A percentile compares a stretch with the other conserved stretches of the same genome.
phyloP scores from a whole-genome alignment of 2,888 invertebrate genomes.

The Eupithecia subfuscata region DNA sequence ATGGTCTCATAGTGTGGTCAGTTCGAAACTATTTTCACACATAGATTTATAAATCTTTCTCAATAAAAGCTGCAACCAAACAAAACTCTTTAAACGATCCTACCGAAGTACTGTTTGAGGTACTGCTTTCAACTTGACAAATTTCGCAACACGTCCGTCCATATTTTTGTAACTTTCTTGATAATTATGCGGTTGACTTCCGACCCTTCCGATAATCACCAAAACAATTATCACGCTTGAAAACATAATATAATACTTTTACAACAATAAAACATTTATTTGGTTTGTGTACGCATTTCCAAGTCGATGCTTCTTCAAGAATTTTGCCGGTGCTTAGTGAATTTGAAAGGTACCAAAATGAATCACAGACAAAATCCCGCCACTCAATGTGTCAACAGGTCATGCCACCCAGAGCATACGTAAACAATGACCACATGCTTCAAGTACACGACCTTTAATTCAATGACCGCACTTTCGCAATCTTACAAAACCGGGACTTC shows the following conservation, averaged over 20 bases:
- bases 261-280: background rate
- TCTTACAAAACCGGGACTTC: slow-evolving; percentile 77
- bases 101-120: background rate
- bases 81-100: background rate
- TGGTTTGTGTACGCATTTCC: background rate
- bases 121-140: background rate
- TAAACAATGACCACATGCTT: slow-evolving; percentile 35
- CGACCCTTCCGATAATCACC: slow-evolving; percentile 17
- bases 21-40: slow-evolving; percentile 1
- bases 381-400: slow-evolving; percentile 30
- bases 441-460: slow-evolving; percentile 63
- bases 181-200: slow-evolving; percentile 14
- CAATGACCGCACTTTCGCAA: slow-evolving; percentile 71
- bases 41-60: background rate
- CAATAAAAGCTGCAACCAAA: background rate
- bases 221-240: slow-evolving; percentile 28
- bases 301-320: background rate
- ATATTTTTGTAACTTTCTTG: slow-evolving; percentile 7
- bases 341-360: background rate
- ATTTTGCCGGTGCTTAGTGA: background rate
- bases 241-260: background rate
- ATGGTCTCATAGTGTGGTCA: slow-evolving; percentile 29
- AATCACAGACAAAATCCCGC: slow-evolving; percentile 16
- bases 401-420: slow-evolving; percentile 26
- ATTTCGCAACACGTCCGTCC: background rate